Base-by-base conservation (phyloP, 2,797 vertebrate species). In the Phylloscopus collybita region DNA sequence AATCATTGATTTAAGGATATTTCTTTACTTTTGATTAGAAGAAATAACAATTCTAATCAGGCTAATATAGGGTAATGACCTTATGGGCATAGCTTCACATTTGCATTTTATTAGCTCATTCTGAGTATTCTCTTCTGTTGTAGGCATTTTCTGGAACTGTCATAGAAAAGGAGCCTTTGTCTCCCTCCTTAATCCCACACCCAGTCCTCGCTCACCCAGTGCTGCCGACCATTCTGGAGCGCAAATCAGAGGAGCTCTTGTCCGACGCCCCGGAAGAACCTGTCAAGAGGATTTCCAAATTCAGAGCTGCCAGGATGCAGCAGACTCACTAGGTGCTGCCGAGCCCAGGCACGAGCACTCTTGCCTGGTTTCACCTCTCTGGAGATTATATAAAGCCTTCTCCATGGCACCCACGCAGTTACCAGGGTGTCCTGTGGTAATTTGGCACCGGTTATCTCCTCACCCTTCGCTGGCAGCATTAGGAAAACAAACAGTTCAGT, bases 111-210 rank as follows among this genome's bases (percentile, higher is more conserved):
- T 93, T 74, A 89, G 54, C 69, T 81, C 84, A 94, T 95, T 90
- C 75, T 93, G 86, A 94, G 92, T 87, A 23, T 96, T 97, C 88
- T 85, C 66, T 90, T 85, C 80, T 90, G 78, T 97, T 95, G 19
- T 78, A 99, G 99, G 99, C 99, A 34, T 99, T 99, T 98, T 99
- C 99, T n/a, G 99, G 99, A 85, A 99, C 98, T 6, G 99, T 99
- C 78, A 97, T 99, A 83, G 99, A 99, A 96, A 99, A 99, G 94
- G 99, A 99, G 92, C 98, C 98, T n/a, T 97, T 98, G 62, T 98
- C 98, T 87, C 98, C 98, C 34, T 97, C 98, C 10, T 86, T 96
- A 12, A 95, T 98, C 72, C 98, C 98, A 60, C 98, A 99, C 83
- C 97, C 98, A 81, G 98, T 98, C 92, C 98, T 99, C 11, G 93